Evolutionary conservation across 1,140 invertebrate species (phyloP).

Genomic region (Papilio machaon): DNA sequence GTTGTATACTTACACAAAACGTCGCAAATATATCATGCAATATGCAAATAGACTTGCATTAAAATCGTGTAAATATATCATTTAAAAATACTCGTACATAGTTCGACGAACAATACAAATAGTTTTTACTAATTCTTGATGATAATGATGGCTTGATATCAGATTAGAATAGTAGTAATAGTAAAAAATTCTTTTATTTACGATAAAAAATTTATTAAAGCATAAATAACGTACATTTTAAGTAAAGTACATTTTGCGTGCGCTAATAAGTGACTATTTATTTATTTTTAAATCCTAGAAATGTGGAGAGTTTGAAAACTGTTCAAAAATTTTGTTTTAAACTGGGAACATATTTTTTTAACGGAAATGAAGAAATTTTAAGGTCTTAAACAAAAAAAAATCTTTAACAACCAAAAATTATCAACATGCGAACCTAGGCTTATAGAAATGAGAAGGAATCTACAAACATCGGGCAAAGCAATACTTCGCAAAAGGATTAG

Average conservation of each 20-base stretch:
- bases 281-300: not conserved
- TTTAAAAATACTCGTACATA: too few relatives aligned
- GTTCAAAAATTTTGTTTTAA: not conserved
- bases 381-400: too few relatives aligned
- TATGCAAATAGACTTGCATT: too few relatives aligned
- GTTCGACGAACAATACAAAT: too few relatives aligned
- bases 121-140: too few relatives aligned
- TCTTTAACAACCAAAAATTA: not conserved
- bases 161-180: not conserved
- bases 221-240: not conserved
- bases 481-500: not conserved
- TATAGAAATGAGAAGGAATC: not conserved
- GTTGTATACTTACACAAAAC: too few relatives aligned
- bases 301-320: not conserved
- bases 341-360: not conserved
- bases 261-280: not conserved
- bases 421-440: not conserved
- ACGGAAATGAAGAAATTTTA: not conserved
- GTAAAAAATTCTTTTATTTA: not conserved
- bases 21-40: too few relatives aligned
- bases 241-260: not conserved
- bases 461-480: not conserved
- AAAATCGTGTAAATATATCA: too few relatives aligned
- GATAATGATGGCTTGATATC: not conserved
- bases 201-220: not conserved